Percentiles rank a stretch among this genome's conserved stretches.
Conservation (phyloP, 2,797 vertebrate species). For the Hapalemur alaotrensis region DNA sequence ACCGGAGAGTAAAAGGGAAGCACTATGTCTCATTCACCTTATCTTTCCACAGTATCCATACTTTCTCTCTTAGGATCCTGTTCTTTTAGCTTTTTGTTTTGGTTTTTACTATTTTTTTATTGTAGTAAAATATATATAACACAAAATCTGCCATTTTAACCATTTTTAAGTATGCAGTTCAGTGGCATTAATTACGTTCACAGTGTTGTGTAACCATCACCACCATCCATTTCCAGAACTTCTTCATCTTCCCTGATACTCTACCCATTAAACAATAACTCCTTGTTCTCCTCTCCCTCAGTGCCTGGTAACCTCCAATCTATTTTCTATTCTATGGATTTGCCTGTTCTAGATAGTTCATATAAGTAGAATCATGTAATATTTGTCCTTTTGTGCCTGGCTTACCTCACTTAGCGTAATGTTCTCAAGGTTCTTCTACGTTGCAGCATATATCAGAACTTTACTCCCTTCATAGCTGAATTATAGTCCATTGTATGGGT, state of each 20-base stretch:
- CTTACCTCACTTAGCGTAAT: background rate
- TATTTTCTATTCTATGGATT: constrained; percentile 4
- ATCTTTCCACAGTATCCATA: background rate
- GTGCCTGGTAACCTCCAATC: background rate
- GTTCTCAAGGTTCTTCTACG: background rate
- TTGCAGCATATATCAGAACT: background rate
- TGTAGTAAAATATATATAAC: background rate
- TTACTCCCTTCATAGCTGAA: background rate
- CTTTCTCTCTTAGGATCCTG: background rate
- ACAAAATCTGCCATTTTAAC: background rate
- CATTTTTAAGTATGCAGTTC: constrained; percentile 15
- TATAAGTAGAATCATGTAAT: background rate
- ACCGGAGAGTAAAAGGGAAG: background rate
- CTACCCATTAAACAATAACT: background rate
- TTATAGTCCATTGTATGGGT: background rate
- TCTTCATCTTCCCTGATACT: constrained; percentile 5
- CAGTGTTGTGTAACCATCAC: background rate
- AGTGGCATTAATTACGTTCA: background rate
- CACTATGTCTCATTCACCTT: background rate
- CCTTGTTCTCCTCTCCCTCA: background rate
- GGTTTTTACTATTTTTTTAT: background rate
- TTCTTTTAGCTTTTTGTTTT: background rate
- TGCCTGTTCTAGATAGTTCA: background rate
- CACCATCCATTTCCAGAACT: background rate
- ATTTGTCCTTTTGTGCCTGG: background rate